phyloP scores from a whole-genome alignment of 2,113 vertebrate genomes.

The Arenaria interpres region DNA sequence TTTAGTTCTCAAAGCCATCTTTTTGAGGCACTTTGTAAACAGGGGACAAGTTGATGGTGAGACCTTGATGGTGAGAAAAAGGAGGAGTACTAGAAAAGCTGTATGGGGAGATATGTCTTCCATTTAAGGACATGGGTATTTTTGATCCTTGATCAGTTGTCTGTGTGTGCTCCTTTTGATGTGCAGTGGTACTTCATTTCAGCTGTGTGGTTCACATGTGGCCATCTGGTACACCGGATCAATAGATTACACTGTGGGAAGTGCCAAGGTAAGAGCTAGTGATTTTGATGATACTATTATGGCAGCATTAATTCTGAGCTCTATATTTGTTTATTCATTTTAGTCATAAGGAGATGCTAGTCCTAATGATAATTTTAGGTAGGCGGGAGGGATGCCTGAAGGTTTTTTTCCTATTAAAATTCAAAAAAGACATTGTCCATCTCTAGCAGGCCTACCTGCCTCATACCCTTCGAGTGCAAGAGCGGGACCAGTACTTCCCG shows the following conservation, averaged over 20 bases:
- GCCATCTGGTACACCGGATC: background rate
- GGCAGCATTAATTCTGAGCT: background rate
- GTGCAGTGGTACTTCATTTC: background rate
- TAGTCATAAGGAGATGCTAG: background rate
- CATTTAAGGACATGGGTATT: background rate
- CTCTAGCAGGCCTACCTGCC: background rate
- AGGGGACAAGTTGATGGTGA: too few relatives aligned
- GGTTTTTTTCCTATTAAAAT: background rate
- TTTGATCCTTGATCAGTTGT: background rate
- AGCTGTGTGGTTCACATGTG: background rate
- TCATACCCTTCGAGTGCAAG: rapidly evolving
- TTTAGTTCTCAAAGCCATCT: background rate
- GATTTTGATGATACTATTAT: background rate
- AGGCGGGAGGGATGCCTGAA: background rate
- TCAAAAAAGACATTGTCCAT: background rate
- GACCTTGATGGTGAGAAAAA: background rate
- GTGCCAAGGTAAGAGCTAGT: background rate
- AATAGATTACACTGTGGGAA: background rate
- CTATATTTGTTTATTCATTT: background rate
- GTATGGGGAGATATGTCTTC: background rate
- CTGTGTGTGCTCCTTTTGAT: background rate
- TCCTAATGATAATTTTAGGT: background rate
- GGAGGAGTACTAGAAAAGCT: background rate
- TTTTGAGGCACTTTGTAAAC: background rate
- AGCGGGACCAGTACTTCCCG: background rate